These are phyloP conservation scores for Acronicta aceris DNA, from an alignment of 2,888 invertebrate species.

Conservation along the genomic window DNA sequence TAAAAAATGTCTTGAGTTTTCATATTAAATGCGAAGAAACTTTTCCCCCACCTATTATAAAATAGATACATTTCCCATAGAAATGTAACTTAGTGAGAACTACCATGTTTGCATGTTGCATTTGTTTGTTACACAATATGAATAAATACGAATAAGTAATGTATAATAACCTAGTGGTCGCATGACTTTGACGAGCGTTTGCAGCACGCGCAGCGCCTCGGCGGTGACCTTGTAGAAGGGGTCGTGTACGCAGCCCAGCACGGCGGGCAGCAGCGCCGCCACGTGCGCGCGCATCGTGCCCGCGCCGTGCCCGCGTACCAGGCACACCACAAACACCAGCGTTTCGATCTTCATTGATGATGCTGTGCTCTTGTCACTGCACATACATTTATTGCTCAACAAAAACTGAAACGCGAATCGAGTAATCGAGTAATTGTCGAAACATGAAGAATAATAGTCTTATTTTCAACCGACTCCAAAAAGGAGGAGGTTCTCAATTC, in stretches of 20 bases:
- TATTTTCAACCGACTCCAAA: no score
- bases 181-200: conserved; percentile 98
- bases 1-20: no score
- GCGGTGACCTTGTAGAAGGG: conserved; percentile 99
- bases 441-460: no score
- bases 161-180: conserved; percentile 95
- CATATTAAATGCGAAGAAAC: no score
- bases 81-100: no score
- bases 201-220: conserved; percentile 97
- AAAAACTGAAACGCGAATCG: no score
- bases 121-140: no score
- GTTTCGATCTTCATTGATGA: conserved; percentile 99
- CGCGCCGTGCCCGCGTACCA: conserved; percentile 94
- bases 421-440: no score
- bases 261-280: conserved; percentile 93
- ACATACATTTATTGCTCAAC: not conserved
- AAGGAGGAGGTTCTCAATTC: no score
- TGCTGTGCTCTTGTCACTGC: conserved; percentile 95
- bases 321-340: conserved; percentile 95
- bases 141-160: conserved; percentile 52
- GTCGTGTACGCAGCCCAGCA: conserved; percentile 97
- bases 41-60: no score
- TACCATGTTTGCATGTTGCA: no score
- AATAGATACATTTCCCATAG: no score
- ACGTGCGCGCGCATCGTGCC: conserved; percentile 95